Conservation (phyloP, 2,113 vertebrate species). For the Copsychus sechellarum region DNA sequence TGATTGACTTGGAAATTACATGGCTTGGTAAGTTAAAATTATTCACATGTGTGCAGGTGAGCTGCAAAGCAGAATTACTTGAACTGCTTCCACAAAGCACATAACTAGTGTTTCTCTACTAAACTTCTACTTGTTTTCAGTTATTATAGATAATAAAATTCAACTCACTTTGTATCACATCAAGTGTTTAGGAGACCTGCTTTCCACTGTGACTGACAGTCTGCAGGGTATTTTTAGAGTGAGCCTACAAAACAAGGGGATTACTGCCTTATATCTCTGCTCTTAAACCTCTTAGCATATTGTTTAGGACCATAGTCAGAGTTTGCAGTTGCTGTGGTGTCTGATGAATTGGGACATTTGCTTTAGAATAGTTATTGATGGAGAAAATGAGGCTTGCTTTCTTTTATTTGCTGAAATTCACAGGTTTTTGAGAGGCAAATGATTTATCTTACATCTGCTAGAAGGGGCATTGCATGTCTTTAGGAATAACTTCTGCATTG, state of each 20-base stretch:
- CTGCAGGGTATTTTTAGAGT: background rate
- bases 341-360: background rate
- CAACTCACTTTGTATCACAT: background rate
- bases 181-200: background rate
- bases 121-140: background rate
- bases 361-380: background rate
- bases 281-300: background rate
- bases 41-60: background rate
- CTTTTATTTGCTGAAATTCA: background rate
- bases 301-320: background rate
- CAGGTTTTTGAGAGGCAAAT: background rate
- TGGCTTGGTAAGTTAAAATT: constrained; percentile 18
- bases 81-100: background rate
- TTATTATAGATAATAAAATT: background rate
- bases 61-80: background rate
- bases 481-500: background rate
- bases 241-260: background rate
- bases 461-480: background rate
- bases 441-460: background rate
- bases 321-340: background rate
- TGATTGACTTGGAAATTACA: background rate
- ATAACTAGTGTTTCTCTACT: background rate
- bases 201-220: background rate
- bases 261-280: background rate
- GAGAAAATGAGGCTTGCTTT: background rate